Base-by-base conservation (phyloP, 2,888 invertebrate genomes). In the Oligia latruncula region DNA sequence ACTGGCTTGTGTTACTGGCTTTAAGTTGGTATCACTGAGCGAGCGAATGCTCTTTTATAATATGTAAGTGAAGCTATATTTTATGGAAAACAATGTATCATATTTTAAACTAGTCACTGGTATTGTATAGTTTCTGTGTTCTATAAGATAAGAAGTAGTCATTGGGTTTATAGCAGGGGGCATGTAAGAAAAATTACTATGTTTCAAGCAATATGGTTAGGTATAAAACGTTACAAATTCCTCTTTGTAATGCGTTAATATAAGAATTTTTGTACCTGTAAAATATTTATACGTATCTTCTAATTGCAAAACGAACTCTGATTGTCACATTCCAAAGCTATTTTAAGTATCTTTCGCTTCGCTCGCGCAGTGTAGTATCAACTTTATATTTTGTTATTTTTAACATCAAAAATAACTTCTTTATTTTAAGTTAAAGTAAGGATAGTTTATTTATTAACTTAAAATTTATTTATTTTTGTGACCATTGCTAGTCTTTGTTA, bases 381-480 rank as follows among this genome's bases (percentile, higher is more conserved):
- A 78, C 80, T 70, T 80, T 62, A 43, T 71, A 71, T 77, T 60
- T 71, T 65, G 74, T 83, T 82, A 75, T 82, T 82, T 87, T 72
- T 43, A 62, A 76, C 29, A 71, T 55, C 13, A 73, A 77, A 80
- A 86, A 65, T 82, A 80, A 78, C 68, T 35, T 29, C 29, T 29
- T 29, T 86, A 77, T 89, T 58, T 87, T 89, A 86, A 89, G 82
- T 88, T 88, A 82, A 73, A 20, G 43, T 86, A 74, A 82, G 62
- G 8, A 82, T 84, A 80, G 79, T 80, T 84, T 73, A 82, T 82
- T 84, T 82, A 82, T 80, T 80, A 65, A 77, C 13, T 55, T 71
- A 75, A 58, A 85, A 83, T 86, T 85, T 88, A 90, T 92, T 91
- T 91, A 91, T 91, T 90, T 87, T 71, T 80, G 62, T 87, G 85